phyloP scores from a whole-genome alignment of 2,888 invertebrate genomes.

The Octonoba sinensis region DNA sequence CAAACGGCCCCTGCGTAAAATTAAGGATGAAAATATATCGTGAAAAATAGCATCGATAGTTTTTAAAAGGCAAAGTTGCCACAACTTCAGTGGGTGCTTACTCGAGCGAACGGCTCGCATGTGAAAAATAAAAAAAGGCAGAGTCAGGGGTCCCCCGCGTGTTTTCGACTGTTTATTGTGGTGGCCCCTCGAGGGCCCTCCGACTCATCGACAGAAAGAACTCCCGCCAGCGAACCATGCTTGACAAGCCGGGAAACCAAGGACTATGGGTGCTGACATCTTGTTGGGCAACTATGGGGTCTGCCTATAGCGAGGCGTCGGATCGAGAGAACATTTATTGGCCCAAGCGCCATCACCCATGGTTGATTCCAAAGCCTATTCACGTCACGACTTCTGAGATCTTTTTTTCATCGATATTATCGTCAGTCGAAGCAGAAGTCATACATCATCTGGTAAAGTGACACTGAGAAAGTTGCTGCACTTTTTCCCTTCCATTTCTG shows the following conservation, averaged over 20 bases:
- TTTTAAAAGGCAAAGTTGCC: constrained; percentile 1
- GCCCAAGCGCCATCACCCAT: constrained; percentile 45
- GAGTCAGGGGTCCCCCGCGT: no score
- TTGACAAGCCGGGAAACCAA: constrained; percentile 56
- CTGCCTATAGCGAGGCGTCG: constrained; percentile 22
- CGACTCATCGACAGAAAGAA: constrained; percentile 37
- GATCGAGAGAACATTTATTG: constrained; percentile 50
- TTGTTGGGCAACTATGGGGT: constrained; percentile 62
- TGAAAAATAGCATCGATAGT: constrained; percentile 6
- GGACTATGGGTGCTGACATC: constrained; percentile 59
- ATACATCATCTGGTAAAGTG: constrained; percentile 53
- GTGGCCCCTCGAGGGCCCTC: constrained; percentile 47
- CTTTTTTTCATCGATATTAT: constrained; percentile 31
- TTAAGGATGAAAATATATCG: neutral
- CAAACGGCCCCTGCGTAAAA: no score
- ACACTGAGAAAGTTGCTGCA: constrained; percentile 15
- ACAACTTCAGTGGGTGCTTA: constrained; percentile 41
- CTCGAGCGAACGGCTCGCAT: constrained; percentile 27
- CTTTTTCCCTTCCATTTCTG: neutral
- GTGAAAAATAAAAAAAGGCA: neutral
- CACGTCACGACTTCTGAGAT: constrained; percentile 42
- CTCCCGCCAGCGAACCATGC: constrained; percentile 57
- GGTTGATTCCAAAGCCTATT: constrained; percentile 37
- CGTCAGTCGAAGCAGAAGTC: constrained; percentile 24
- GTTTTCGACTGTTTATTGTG: constrained; percentile 19